Conservation (phyloP, 2,888 invertebrate genomes). For the Hybos culiciformis region DNA sequence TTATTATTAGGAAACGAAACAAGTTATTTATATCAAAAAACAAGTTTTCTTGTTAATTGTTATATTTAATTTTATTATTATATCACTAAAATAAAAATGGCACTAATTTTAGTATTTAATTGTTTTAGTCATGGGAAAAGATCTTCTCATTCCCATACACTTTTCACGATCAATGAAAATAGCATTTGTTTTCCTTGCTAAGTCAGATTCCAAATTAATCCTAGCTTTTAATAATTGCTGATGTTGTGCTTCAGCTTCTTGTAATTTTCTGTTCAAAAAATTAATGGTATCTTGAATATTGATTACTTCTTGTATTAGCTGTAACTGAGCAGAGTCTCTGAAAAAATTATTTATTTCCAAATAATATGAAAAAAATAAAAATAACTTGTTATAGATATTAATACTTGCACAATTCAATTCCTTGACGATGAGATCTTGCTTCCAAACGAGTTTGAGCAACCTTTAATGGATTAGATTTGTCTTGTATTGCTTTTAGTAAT, state of each 20-base stretch:
- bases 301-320: slow-evolving; percentile 62
- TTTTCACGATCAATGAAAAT: slow-evolving; percentile 82
- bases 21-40: no score
- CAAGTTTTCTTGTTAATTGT: no score
- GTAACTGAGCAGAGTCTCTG: slow-evolving; percentile 15
- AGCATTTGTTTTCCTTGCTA: slow-evolving; percentile 65
- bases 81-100: no score
- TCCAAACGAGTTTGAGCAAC: slow-evolving; percentile 74
- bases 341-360: neutral
- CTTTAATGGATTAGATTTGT: slow-evolving; percentile 63
- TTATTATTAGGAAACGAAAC: no score
- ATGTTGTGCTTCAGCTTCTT: slow-evolving; percentile 65
- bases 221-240: slow-evolving; percentile 65
- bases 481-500: slow-evolving; percentile 69
- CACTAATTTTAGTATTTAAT: slow-evolving; percentile 56
- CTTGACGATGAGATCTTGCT: slow-evolving; percentile 67
- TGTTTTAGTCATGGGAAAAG: slow-evolving; percentile 69
- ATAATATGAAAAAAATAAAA: neutral
- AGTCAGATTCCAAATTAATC: slow-evolving; percentile 65
- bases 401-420: slow-evolving; percentile 73
- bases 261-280: slow-evolving; percentile 57
- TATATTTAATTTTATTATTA: no score
- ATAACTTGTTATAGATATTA: no score
- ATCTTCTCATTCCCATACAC: slow-evolving; percentile 71
- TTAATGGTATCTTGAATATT: slow-evolving; percentile 69